Conservation (phyloP, 2,797 vertebrate species). For the Neosilurus mollespiculum region DNA sequence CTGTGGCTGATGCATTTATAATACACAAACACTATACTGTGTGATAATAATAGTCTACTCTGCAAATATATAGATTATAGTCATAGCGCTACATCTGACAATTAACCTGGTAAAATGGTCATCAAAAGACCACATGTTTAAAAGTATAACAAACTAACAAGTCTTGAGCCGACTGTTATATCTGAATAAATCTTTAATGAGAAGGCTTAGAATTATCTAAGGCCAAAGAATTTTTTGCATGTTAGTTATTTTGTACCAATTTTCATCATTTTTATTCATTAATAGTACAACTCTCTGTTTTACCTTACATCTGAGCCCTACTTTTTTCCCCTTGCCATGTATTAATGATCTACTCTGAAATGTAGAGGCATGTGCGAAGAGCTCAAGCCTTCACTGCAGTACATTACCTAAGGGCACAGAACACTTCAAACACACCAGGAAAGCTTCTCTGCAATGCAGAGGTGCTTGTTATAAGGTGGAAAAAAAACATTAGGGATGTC, state of each 20-base stretch:
- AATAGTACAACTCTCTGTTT: slow-evolving; percentile 32
- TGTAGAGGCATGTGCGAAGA: slow-evolving; percentile 39
- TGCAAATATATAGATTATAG: background rate
- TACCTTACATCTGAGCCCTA: slow-evolving; percentile 39
- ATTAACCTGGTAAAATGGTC: background rate
- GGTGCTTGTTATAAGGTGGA: slow-evolving; percentile 50
- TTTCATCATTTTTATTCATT: slow-evolving; percentile 12
- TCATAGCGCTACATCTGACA: background rate
- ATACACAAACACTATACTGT: background rate
- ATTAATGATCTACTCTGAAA: slow-evolving; percentile 57
- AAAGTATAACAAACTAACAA: background rate
- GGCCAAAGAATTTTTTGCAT: slow-evolving; percentile 2
- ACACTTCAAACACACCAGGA: slow-evolving; percentile 55
- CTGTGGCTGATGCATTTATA: background rate
- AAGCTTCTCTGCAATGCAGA: slow-evolving; percentile 50
- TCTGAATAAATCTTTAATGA: background rate
- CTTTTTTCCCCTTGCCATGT: slow-evolving; percentile 35
- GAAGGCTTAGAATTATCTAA: background rate
- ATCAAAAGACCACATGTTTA: background rate
- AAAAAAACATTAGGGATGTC: slow-evolving; percentile 53
- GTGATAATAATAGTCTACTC: background rate
- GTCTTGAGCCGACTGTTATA: background rate
- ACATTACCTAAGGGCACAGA: slow-evolving; percentile 55
- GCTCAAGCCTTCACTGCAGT: slow-evolving; percentile 44
- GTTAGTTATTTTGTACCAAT: background rate